Evolutionary conservation across 2,797 vertebrate species (phyloP), one percentile per base, ranked within the genome.

Genomic region (Acropternis orthonyx): DNA sequence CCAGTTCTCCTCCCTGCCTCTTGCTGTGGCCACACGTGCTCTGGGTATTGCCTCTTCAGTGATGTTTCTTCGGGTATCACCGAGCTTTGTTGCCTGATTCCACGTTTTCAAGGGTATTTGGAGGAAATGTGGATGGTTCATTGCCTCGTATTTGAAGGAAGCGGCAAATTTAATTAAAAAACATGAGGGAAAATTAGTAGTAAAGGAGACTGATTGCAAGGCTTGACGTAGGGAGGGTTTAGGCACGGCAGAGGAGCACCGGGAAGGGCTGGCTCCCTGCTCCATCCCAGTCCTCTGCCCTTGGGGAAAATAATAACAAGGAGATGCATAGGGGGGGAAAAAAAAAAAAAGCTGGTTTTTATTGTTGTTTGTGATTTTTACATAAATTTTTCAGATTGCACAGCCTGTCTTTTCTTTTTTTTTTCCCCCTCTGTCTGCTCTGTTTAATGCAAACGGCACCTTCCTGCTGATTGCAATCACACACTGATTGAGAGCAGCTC

Each of bases 391-490:
- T 92, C 91, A 97, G 97, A 98, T 94, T 97, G 95, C 95, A 51
- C 82, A 93, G 93, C 88, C 89, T 89, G 52, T 30, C 73, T 66
- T 76, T 82, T 65, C 32, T 78, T 75, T 86, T 59, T 41, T 27
- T 46, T 28, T 7, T n/a, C n/a, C n/a, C n/a, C 17, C 46, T 67
- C 73, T 88, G 85, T 97, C 95, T 92, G 89, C 61, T 97, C 95
- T 92, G 77, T 92, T 96, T 96, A 97, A 97, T 96, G 96, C 96
- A 93, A 89, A 80, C 79, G 12, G 65, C 92, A 93, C 95, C 95
- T 97, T 93, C 32, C 37, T 6, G 93, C 96, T 98, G 98, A 98
- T 98, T 98, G 98, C 98, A 98, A 97, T 98, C 97, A 97, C 51
- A 37, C 72, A 30, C 96, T 98, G 97, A 98, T 98, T 97, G 96